Conservation (phyloP, 2,888 invertebrate genomes). For the Rambutsinella grinnellia region DNA sequence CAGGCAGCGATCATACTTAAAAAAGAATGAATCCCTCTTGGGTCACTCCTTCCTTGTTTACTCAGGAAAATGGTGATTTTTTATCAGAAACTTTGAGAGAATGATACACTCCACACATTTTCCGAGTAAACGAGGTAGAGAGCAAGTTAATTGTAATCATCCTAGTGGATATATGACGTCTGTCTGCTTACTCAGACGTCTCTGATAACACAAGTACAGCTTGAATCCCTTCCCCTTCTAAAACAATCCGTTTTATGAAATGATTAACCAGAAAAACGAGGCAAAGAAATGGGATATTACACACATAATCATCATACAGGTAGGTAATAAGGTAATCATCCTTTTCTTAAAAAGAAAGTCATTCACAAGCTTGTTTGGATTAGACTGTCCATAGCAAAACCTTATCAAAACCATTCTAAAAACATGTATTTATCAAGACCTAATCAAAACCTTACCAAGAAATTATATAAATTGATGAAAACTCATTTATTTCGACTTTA, state of each 20-base stretch:
- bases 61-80: not conserved
- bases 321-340: not conserved
- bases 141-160: not conserved
- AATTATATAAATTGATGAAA: too few relatives aligned
- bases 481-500: too few relatives aligned
- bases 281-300: not conserved
- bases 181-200: not conserved
- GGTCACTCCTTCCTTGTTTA: not conserved
- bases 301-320: not conserved
- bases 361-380: constrained; percentile 8
- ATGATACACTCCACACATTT: not conserved
- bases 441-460: too few relatives aligned
- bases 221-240: not conserved
- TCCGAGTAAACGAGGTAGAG: not conserved
- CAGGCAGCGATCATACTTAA: not conserved
- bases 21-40: too few relatives aligned
- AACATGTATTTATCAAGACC: too few relatives aligned
- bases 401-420: too few relatives aligned
- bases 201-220: not conserved
- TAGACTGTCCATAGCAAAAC: too few relatives aligned
- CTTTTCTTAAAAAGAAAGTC: constrained; percentile 12
- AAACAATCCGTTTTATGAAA: too few relatives aligned
- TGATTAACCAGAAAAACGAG: not conserved
- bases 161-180: not conserved
- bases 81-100: too few relatives aligned